phyloP scores from a whole-genome alignment of 2,113 vertebrate species.

The Burhinus oedicnemus region DNA sequence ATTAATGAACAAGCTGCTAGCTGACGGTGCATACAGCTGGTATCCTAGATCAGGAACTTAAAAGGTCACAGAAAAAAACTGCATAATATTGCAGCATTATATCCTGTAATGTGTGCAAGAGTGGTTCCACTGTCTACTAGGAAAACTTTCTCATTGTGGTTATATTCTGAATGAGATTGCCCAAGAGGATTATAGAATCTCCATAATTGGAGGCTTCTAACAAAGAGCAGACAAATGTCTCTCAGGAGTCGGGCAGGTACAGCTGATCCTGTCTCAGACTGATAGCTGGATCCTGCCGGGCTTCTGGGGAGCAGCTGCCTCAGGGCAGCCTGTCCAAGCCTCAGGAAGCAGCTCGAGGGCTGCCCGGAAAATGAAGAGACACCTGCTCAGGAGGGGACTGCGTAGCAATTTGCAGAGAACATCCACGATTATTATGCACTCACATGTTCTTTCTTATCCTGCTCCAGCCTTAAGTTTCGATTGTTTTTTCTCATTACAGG shows the following conservation, averaged over 20 bases:
- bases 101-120: neutral
- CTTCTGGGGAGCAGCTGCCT: neutral
- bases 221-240: neutral
- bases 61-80: neutral
- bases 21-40: neutral
- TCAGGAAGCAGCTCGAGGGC: neutral
- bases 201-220: neutral
- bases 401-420: neutral
- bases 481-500: rapidly evolving
- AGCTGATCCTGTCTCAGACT: neutral
- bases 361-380: neutral
- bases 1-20: neutral
- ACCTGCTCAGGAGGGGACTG: neutral
- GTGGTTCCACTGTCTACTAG: neutral
- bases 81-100: neutral
- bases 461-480: neutral
- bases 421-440: neutral
- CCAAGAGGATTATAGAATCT: neutral
- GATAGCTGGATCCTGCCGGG: neutral
- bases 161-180: neutral
- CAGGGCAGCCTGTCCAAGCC: neutral
- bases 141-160: neutral
- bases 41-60: neutral
- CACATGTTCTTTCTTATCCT: neutral
- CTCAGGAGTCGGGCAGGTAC: neutral